A percentile compares a stretch with the other conserved stretches of the same genome.
Evolutionary conservation across 2,888 invertebrate species (phyloP).

Genomic region (Trachelus troglodyta): DNA sequence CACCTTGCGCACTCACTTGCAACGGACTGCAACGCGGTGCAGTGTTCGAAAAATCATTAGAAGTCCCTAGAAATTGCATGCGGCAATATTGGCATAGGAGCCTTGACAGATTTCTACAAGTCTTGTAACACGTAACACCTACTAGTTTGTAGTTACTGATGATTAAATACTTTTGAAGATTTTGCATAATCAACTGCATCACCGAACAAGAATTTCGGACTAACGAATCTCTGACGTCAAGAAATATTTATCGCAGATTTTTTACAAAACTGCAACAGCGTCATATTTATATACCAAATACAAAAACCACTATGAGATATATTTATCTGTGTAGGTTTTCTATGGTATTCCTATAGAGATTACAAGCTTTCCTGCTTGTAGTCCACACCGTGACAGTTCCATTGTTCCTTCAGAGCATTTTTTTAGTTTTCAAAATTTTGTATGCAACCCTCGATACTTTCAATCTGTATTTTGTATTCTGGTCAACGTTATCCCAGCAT

Average conservation of each 20-base stretch:
- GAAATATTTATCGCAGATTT: background rate
- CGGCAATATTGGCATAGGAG: background rate
- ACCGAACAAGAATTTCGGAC: background rate
- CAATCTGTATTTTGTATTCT: constrained; percentile 2
- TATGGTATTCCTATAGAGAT: background rate
- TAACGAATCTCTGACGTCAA: background rate
- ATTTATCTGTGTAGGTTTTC: background rate
- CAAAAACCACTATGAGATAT: background rate
- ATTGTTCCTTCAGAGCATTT: background rate
- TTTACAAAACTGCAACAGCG: background rate
- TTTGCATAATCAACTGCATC: background rate
- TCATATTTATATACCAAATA: background rate
- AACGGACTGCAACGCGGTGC: background rate
- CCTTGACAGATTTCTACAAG: background rate
- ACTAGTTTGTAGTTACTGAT: background rate
- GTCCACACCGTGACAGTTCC: background rate
- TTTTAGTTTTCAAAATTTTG: background rate
- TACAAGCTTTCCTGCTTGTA: background rate
- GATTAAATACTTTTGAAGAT: background rate
- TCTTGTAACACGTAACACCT: background rate
- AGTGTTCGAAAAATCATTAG: background rate
- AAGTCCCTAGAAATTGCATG: background rate
- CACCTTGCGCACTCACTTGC: background rate
- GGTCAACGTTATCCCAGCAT: background rate
- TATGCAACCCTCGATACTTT: constrained; percentile 3